Base-by-base conservation (phyloP, 1,140 invertebrate genomes). In the Magallana ariakensis region DNA sequence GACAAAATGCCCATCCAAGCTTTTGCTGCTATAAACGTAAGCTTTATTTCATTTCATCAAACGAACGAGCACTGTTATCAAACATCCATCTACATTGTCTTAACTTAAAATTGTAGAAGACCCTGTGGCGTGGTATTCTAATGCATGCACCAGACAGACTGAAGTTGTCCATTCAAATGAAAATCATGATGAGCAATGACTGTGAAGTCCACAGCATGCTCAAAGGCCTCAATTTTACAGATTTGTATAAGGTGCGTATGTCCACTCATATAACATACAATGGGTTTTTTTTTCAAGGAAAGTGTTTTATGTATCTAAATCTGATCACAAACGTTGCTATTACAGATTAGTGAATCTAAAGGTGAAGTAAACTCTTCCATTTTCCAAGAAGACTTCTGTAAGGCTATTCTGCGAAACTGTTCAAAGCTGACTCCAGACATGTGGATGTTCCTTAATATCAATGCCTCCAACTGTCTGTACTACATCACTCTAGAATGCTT, bases 1-100 rank as follows among this genome's bases (percentile, higher is more conserved):
- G 66, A 22, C 9, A 70, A 70, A 70, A 70, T 70, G 66, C 66
- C 66, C 8, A 33, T 70, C 22, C 22, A 70, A 26, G 66, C 66
- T 8, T 70, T 70, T 26, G 22, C 66, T 70, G 26, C 66, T 13
- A 26, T 26, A 1, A 70, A 70, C 66, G 66, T 70, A 26, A 70
- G 1, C 33, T 26, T 11, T 13, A 70, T 26, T 70, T 16, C 13
- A 60, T 6, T n/a, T n/a, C n/a, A n/a, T n/a, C n/a, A n/a, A n/a
- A n/a, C n/a, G n/a, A n/a, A n/a, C n/a, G n/a, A n/a, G n/a, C n/a
- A n/a, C n/a, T n/a, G n/a, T n/a, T n/a, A n/a, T n/a, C n/a, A n/a
- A n/a, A n/a, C n/a, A n/a, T n/a, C n/a, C n/a, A n/a, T n/a, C n/a
- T n/a, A n/a, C n/a, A n/a, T n/a, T n/a, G n/a, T n/a, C n/a, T n/a